Evolutionary conservation across 2,888 invertebrate genomes (phyloP).

Genomic region (Mesorhabditis sp.): DNA sequence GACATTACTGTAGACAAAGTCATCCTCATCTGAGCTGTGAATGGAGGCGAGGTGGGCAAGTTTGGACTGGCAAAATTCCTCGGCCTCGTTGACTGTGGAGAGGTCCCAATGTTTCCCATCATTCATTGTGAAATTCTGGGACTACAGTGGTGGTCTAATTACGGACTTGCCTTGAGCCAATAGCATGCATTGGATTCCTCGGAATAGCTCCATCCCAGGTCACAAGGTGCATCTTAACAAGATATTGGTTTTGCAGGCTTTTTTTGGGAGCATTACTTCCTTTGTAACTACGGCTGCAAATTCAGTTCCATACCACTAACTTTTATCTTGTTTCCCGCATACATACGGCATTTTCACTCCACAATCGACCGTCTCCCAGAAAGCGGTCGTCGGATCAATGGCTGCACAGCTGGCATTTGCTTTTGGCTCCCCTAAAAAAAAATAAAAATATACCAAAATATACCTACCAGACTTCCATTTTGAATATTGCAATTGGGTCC

Average conservation of each 20-base stretch:
- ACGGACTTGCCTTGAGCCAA: background rate
- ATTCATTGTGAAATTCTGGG: slow-evolving; percentile 1
- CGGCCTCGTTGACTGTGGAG: background rate
- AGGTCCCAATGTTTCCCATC: slow-evolving; percentile 2
- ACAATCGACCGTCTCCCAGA: background rate
- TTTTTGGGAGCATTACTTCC: too few species aligned
- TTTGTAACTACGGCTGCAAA: too few species aligned
- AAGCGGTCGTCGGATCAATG: background rate
- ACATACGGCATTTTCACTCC: background rate
- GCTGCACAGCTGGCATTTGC: background rate
- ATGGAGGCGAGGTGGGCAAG: background rate
- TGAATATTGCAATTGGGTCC: background rate
- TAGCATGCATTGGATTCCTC: background rate
- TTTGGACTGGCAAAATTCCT: background rate
- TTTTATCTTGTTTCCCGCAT: slow-evolving; percentile 4
- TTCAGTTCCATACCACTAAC: background rate
- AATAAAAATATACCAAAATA: background rate
- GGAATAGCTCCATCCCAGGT: background rate
- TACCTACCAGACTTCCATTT: slow-evolving; percentile 1
- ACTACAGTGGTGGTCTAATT: background rate
- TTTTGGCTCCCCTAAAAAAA: background rate
- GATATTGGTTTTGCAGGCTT: background rate
- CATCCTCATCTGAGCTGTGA: slow-evolving; percentile 4
- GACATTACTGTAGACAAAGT: background rate
- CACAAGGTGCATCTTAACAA: background rate